Evolutionary conservation across 1,140 invertebrate species (phyloP).

Genomic region (Drosophila baimaii): DNA sequence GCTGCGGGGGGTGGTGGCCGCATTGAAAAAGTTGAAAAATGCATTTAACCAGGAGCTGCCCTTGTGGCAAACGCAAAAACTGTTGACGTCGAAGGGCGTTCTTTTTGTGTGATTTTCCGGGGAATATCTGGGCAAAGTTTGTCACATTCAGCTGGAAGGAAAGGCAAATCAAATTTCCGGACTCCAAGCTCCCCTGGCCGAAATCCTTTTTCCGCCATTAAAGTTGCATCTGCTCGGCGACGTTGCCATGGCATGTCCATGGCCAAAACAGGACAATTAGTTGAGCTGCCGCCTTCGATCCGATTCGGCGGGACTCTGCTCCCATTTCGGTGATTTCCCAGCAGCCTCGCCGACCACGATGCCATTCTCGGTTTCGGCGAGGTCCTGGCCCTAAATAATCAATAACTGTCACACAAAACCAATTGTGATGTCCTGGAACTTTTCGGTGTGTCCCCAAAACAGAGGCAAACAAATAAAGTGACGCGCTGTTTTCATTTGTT

Average conservation of each 20-base stretch:
- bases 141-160: conserved; percentile 18
- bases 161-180: conserved; percentile 72
- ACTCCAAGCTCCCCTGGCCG: conserved; percentile 8
- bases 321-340: conserved; percentile 71
- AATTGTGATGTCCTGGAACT: conserved; percentile 34
- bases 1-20: conserved; percentile 11
- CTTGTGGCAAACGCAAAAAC: conserved; percentile 25
- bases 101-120: not conserved
- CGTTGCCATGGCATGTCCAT: conserved; percentile 46
- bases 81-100: conserved; percentile 49
- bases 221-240: conserved; percentile 50
- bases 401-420: conserved; percentile 69
- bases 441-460: conserved; percentile 48
- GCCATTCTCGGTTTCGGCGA: conserved; percentile 2
- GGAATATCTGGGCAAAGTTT: conserved; percentile 22
- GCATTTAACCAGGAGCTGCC: conserved; percentile 47
- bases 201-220: conserved; percentile 55
- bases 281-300: conserved; percentile 39
- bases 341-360: conserved; percentile 26
- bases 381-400: conserved; percentile 62
- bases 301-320: conserved; percentile 24
- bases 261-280: conserved; percentile 60
- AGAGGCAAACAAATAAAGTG: conserved; percentile 42
- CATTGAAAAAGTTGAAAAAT: conserved; percentile 55
- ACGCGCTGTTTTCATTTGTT: conserved; percentile 52